Base-by-base conservation (phyloP, 1,140 invertebrate genomes). In the Pararge aegeria region DNA sequence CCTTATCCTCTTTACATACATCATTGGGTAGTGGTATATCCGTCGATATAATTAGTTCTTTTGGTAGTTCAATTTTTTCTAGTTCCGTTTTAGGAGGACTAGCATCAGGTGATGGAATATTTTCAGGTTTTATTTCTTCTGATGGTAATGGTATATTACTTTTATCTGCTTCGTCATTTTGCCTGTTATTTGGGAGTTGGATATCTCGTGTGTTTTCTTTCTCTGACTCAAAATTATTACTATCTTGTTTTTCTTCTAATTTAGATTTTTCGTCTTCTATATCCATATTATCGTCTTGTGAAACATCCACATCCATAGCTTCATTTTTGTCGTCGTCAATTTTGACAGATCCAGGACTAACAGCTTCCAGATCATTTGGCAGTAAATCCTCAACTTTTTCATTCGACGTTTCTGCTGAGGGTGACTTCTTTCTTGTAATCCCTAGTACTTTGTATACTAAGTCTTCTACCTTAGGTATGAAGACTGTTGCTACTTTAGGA, bases 391-490 rank as follows among this genome's bases (percentile, higher is more conserved):
- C 51, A 21, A 62, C 12, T 66, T 80, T 85, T 10, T 66, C 82
- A 70, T 81, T 82, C 7, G 83, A 84, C 16, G 77, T 78, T 64
- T 85, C 81, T 9, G 79, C 55, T 27, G 55, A 52, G 2, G 71
- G 46, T 5, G 72, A 46, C 57, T 85, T 87, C 62, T 85, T 86
- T 61, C 80, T 77, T 16, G 81, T 67, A 10, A 98, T 93, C 18
- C 96, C 96, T n/a, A 98, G 85, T 80, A 94, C 96, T 75, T 95
- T 94, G 78, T 97, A 98, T 0, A 98, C 95, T 9, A 97, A 93
- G 74, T 97, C 95, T 86, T 97, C 96, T 46, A 98, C 96, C 91
- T 96, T 94, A 5, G 97, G 95, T 75, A 96, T 94, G 79, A 98
- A 97, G 1, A 97, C 93, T 6, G 94, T 93, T 63, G 94, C 93